Evolutionary conservation across 2,113 vertebrate genomes (phyloP), one percentile per base, ranked within the genome.

Genomic region (Bufo gargarizans): DNA sequence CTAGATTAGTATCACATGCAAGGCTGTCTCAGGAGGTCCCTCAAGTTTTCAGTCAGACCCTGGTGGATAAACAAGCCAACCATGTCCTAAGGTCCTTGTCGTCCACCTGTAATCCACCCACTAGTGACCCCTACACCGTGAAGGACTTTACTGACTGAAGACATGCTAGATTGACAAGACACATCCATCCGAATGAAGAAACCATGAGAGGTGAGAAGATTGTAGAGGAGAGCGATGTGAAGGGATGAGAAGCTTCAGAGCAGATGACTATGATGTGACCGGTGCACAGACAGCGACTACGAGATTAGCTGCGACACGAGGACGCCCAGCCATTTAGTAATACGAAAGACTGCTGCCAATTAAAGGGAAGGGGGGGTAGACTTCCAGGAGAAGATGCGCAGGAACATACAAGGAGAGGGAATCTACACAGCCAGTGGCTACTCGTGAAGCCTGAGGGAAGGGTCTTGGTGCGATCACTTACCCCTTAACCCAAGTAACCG

Each of bases 401-500:
- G 93, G 92, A 92, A 95, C 94, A 95, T 92, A 95, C 92, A 92
- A 85, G 91, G 93, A 88, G 91, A 65, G 77, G 47, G 85, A 79
- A 67, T 63, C 59, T 89, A 91, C 90, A 92, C 89, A 90, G 93
- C 93, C 93, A 95, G 93, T 91, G 94, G 94, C 94, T 93, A 91
- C 91, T 86, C 93, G 58, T 59, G 94, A 94, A 95, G 94, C 90
- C 93, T 91, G 91, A 89, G 92, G 91, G 91, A 59, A 93, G 91
- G 91, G 92, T 91, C 90, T 91, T 91, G 92, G 93, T 91, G 93
- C 94, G 93, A 92, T 93, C 94, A 97, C 96, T 97, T 96, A 97
- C 96, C 96, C 96, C 96, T 94, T 92, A 96, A 95, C 95, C 96
- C 95, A 94, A 96, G 95, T 95, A 96, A 96, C 92, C 96, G 96